A percentile compares a stretch with the other conserved stretches of the same genome.
phyloP scores from a whole-genome alignment of 2,797 vertebrate genomes.

The Apodemus agrarius region DNA sequence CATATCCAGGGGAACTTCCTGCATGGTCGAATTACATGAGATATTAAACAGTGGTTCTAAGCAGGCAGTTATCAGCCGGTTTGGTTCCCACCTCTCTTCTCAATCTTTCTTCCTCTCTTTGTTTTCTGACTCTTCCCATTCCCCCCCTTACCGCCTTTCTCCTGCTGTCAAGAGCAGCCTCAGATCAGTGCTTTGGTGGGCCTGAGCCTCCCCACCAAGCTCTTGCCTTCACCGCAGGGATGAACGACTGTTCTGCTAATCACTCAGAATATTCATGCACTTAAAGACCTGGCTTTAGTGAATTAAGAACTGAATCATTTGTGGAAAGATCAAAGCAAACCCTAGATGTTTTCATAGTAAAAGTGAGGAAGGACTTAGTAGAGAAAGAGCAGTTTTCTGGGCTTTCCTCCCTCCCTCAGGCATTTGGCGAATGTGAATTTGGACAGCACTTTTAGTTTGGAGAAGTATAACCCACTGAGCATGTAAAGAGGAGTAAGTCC shows the following conservation, averaged over 20 bases:
- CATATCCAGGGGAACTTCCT: background rate
- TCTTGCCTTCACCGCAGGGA: conserved; percentile 6
- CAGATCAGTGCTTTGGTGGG: background rate
- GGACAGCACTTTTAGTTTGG: background rate
- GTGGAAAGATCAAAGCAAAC: conserved; percentile 8
- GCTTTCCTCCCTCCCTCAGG: background rate
- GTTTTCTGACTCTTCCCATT: background rate
- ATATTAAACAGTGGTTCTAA: background rate
- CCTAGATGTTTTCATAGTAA: background rate
- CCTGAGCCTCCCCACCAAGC: background rate
- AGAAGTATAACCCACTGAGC: background rate
- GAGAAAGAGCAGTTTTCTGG: background rate
- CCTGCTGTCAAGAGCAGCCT: background rate
- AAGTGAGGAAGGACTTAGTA: background rate
- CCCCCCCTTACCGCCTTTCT: background rate
- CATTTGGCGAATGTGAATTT: background rate
- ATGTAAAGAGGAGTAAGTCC: background rate
- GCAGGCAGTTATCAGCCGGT: background rate
- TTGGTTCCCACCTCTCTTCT: background rate
- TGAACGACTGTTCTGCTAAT: background rate
- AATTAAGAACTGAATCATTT: conserved; percentile 17
- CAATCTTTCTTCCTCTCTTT: background rate
- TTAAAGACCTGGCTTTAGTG: background rate
- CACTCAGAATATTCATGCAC: conserved; percentile 17
- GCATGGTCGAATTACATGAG: background rate